Evolutionary conservation across 2,113 vertebrate genomes (phyloP).

Genomic region (Bucco capensis): DNA sequence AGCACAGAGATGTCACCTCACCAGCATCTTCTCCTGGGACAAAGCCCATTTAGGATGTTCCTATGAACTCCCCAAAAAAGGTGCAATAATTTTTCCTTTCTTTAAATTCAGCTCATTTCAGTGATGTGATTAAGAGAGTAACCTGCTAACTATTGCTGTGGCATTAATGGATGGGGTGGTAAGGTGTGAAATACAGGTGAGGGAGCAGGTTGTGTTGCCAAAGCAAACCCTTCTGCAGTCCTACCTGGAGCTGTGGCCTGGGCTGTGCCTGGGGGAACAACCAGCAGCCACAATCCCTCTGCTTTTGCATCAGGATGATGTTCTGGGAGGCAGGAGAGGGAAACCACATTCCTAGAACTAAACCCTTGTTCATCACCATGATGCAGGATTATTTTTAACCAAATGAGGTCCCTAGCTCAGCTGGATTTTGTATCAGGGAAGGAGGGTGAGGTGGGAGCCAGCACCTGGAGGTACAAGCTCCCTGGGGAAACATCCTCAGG

Average conservation of each 20-base stretch:
- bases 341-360: background rate
- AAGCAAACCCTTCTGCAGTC: background rate
- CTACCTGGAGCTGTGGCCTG: fast-evolving
- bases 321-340: background rate
- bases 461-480: background rate
- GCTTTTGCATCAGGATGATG: fast-evolving
- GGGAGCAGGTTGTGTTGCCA: background rate
- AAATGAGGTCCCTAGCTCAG: background rate
- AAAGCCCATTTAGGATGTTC: background rate
- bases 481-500: background rate
- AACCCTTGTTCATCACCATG: background rate
- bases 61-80: background rate
- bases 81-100: fast-evolving
- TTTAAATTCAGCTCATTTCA: background rate
- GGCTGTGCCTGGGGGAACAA: fast-evolving
- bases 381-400: background rate
- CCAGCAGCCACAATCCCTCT: background rate
- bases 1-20: background rate
- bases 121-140: background rate
- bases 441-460: background rate
- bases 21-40: background rate
- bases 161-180: background rate
- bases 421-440: background rate
- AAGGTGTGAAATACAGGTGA: background rate
- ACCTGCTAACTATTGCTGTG: background rate